Conservation (phyloP, 2,113 vertebrate genomes). For the Eudyptes chrysolophus region DNA sequence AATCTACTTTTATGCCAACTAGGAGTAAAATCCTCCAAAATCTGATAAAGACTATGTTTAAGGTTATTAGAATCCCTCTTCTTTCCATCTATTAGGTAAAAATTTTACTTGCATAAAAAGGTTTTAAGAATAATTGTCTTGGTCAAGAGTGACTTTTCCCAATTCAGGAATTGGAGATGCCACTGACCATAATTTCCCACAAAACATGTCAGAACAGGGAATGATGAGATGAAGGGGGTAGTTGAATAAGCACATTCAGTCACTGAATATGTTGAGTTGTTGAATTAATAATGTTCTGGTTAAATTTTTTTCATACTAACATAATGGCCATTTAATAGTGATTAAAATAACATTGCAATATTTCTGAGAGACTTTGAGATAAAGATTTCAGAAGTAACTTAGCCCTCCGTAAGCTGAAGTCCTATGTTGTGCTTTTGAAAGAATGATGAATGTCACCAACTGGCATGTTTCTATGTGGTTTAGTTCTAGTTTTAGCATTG, state of each 20-base stretch:
- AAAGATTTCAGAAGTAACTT: neutral
- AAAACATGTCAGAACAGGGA: neutral
- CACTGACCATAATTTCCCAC: neutral
- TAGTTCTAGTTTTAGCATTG: neutral
- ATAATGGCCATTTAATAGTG: neutral
- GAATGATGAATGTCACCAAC: neutral
- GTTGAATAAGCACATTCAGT: neutral
- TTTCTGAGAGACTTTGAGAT: neutral
- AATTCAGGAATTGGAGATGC: accelerated
- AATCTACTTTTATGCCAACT: neutral
- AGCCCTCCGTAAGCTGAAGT: neutral
- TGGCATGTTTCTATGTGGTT: neutral
- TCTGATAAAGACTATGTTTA: neutral
- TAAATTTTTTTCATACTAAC: neutral
- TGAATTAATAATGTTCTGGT: neutral
- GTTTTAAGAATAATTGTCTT: neutral
- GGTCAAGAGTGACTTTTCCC: neutral
- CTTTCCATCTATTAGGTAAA: neutral
- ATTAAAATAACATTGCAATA: neutral
- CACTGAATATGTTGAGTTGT: neutral
- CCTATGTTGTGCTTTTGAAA: neutral
- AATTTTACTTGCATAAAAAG: neutral
- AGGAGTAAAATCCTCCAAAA: neutral
- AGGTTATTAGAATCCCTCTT: neutral
- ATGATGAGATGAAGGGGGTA: neutral